Conservation (phyloP, 2,113 vertebrate species). For the Salvelinus sp. region DNA sequence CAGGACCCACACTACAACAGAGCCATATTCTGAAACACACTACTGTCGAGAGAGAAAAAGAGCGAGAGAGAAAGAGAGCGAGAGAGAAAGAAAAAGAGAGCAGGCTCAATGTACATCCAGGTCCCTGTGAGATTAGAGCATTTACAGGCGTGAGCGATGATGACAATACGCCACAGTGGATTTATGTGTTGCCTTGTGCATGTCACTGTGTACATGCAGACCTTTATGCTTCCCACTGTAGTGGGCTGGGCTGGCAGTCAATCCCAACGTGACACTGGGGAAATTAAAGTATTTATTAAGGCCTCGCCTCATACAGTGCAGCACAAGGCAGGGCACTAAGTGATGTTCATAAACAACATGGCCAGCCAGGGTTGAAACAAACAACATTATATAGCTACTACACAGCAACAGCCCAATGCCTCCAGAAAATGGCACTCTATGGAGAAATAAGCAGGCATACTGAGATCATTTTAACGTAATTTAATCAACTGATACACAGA, state of each 20-base stretch:
- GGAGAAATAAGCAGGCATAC: not conserved
- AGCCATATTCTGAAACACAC: no score
- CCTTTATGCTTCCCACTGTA: not conserved
- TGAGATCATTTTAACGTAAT: no score
- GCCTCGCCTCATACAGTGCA: constrained; percentile 24
- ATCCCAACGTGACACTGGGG: constrained; percentile 46
- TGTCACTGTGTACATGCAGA: constrained; percentile 10
- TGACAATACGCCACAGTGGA: not conserved
- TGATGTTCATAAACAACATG: not conserved
- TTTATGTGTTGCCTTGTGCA: not conserved
- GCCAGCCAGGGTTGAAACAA: not conserved
- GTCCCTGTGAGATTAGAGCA: not conserved
- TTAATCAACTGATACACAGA: no score
- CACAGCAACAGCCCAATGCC: not conserved
- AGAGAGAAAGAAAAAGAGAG: not conserved
- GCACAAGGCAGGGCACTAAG: not conserved
- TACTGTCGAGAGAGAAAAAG: not conserved
- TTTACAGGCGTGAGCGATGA: not conserved
- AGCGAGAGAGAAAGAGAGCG: constrained; percentile 16
- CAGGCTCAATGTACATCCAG: not conserved
- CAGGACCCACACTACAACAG: not conserved
- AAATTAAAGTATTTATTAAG: constrained; percentile 57
- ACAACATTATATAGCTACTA: no score
- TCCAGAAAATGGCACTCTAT: no score
- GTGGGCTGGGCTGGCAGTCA: constrained; percentile 15